Base-by-base conservation (phyloP, 2,113 vertebrate genomes). In the Neotragus pygmaeus region DNA sequence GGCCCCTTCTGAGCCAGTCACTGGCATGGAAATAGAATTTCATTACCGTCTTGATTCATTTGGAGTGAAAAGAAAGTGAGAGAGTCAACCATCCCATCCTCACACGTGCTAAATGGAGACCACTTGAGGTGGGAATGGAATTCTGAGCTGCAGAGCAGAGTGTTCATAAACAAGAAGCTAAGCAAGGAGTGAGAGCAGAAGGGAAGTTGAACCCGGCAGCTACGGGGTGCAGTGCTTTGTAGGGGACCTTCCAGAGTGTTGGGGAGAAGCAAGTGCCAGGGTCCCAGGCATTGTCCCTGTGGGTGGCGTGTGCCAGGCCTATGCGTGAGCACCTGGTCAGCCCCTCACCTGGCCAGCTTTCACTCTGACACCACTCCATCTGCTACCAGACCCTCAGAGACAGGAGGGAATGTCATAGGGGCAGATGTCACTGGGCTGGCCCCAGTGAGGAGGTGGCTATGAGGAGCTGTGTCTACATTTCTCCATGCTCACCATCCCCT, bases 241-340 rank as follows among this genome's bases (percentile, higher is more conserved):
- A 45, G 64, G 64, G 75, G 19, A n/a, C 25, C 64, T 28, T 17
- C 66, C 60, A 39, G 58, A 27, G n/a, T 33, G 23, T 28, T 5
- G 17, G 30, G 36, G 47, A 28, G 21, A 84, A 27, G 55, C 3
- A 6, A 81, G 4, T 23, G 9, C 28, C 3, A 2, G 51, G 62
- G 12, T 82, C 25, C 25, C 4, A 5, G 60, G 28, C 17, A n/a
- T 57, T 39, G 39, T 11, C 7, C n/a, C 33, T 58, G 6, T 43
- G n/a, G 45, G 5, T 21, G 19, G 1, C 36, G 2, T 27, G 12
- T 49, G 11, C 45, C 47, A 17, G 33, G 36, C 75, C 58, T 30
- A 1, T 2, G 3, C 0, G 0, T 14, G 3, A 62, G 28, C 23
- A 73, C 15, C 75, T 23, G 1, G 28, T 6, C 7, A 45, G 51